Evolutionary conservation across 2,888 invertebrate species (phyloP), one percentile per base, ranked within the genome.

Genomic region (Epirrhoe tristata): DNA sequence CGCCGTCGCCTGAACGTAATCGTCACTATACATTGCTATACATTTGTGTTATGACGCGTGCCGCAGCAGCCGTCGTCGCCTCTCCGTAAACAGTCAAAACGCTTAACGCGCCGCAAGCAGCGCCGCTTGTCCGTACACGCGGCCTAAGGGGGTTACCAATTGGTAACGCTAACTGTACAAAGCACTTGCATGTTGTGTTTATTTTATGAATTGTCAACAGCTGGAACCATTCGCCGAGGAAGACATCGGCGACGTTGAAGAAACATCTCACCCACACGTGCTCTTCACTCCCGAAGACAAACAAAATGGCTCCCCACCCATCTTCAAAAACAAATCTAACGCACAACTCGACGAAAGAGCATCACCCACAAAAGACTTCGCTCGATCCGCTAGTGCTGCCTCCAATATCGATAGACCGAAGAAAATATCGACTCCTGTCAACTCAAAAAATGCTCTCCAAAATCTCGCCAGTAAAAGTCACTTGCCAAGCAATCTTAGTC

Each of bases 311-410:
- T 90, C 92, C 0, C 91, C 92, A 0, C 87, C 89, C 0, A 84
- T 87, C 6, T 82, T 84, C 75, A 88, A 89, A 55, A 83, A 88
- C 67, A 74, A 78, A 12, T 87, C 89, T 0, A 84, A 84, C 73
- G 73, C 81, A 0, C 74, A 83, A 43, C 46, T 87, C 0, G 87
- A 87, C 51, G 87, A 87, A 1, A 71, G 75, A 12, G 75, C 69
- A 5, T 80, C 82, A 0, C 78, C 81, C 0, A 82, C 72, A 31
- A 81, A 78, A 4, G 79, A 86, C 61, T 96, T 96, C 81, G 94
- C 94, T 0, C 85, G 96, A 68, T 97, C 96, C 67, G 96, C 95
- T 10, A 97, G 97, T 58, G 96, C 96, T 32, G 96, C 95, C n/a
- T 97, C 12, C 94, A 95, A 69, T 94, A 94, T 1, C 74, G 79